Percentiles rank a stretch among this genome's conserved stretches.
Evolutionary conservation across 2,888 invertebrate genomes (phyloP).

Genomic region (Idaea biselata): DNA sequence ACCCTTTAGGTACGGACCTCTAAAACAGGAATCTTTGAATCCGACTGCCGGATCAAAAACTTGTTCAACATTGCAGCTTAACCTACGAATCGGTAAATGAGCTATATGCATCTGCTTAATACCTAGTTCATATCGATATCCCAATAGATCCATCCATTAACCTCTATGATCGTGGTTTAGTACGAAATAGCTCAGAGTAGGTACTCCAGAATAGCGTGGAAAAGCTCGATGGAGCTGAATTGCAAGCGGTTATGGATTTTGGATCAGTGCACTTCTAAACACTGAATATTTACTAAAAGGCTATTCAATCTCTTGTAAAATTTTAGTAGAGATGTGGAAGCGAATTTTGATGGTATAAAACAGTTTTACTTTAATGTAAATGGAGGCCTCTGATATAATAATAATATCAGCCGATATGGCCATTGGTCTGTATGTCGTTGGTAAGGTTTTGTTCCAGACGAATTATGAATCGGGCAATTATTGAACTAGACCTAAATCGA

Average conservation of each 20-base stretch:
- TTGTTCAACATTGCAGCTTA: conserved; percentile 4
- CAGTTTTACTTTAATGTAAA: neutral
- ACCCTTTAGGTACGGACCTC: too few species aligned
- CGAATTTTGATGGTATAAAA: conserved; percentile 3
- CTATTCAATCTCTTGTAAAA: conserved; percentile 16
- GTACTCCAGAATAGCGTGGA: conserved; percentile 9
- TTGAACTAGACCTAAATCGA: too few species aligned
- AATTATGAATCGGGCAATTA: too few species aligned
- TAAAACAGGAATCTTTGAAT: neutral
- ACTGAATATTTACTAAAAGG: conserved; percentile 18
- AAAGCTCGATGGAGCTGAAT: neutral
- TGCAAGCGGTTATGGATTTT: conserved; percentile 14
- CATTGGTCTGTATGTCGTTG: too few species aligned
- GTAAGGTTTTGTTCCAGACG: too few species aligned
- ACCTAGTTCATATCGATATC: neutral
- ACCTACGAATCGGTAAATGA: conserved; percentile 25
- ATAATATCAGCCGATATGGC: too few species aligned
- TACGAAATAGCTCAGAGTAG: conserved; percentile 10
- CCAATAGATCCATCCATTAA: conserved; percentile 11
- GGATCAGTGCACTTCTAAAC: conserved; percentile 21
- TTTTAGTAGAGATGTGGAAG: conserved; percentile 10
- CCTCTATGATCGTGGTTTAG: conserved; percentile 3
- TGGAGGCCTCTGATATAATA: too few species aligned
- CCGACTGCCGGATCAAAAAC: neutral
- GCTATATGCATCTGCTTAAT: neutral